Base-by-base conservation (phyloP, 2,797 vertebrate genomes). In the Crenuchus spilurus region DNA sequence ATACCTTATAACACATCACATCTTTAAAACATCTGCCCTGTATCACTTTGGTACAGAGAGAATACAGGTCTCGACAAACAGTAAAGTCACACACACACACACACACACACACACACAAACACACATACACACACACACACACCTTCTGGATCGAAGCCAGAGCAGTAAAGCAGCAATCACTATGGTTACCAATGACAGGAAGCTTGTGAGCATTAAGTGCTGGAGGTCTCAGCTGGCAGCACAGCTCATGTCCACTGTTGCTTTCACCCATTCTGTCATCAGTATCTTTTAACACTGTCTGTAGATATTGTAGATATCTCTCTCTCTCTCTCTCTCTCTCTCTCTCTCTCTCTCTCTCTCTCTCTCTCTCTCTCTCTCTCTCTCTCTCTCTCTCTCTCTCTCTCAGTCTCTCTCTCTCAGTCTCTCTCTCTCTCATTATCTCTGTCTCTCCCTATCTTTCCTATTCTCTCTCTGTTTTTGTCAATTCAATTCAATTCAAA, bases 181-280 rank as follows among this genome's bases (percentile, higher is more conserved):
- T 70, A 89, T 86, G 86, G 87, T 87, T 75, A 93, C 90, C 75
- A 70, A 61, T 83, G 83, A 82, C 79, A 82, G 70, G 26, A 75
- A 79, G 80, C 46, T 57, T 77, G 67, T 75, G 76, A 35, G 44
- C 44, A 41, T 76, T 78, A 75, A 75, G 28, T 61, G 60, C 30
- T 48, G 39, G 68, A 60, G 71, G 64, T 75, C 66, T 49, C 14
- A 16, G 31, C 60, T 70, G 51, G 26, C 35, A 57, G 63, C 30
- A 51, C 30, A 46, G 37, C 31, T 31, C 61, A 6, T 60, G 77
- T 48, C 20, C 49, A 41, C 31, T 60, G n/a, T 22, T 70, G 41
- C 6, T 48, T 48, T 28, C 5, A 14, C 10, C 54, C 41, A 8
- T 70, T 35, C 60, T 66, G 6, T 67, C 28, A 67, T 46, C 37